Percentiles rank a stretch among this genome's conserved stretches.
Conservation (phyloP, 1,140 invertebrate species). For the Pollicipes pollicipes region DNA sequence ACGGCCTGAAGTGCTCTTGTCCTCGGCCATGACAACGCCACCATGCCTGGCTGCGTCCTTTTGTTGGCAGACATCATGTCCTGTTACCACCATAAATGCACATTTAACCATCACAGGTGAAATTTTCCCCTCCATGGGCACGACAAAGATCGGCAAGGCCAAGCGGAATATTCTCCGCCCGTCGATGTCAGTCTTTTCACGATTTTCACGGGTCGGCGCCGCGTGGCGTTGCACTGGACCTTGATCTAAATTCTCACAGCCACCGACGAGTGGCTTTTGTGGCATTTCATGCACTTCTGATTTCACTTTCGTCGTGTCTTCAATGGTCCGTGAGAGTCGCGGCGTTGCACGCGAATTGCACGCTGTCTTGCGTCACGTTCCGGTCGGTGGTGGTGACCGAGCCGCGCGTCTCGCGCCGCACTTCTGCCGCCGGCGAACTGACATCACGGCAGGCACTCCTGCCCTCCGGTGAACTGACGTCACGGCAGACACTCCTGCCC, state of each 20-base stretch:
- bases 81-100: background rate
- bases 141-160: background rate
- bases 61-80: background rate
- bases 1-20: background rate
- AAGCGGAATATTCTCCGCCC: background rate
- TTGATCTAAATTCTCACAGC: background rate
- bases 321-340: background rate
- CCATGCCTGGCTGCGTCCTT: background rate
- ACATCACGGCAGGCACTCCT: too few species aligned
- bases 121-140: background rate
- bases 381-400: too few species aligned
- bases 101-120: background rate
- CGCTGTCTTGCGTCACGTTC: background rate
- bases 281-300: conserved; percentile 1
- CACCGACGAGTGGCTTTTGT: background rate
- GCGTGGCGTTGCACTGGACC: background rate
- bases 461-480: too few species aligned
- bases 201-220: background rate
- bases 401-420: too few species aligned
- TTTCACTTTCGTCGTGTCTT: background rate
- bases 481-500: too few species aligned
- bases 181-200: background rate
- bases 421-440: too few species aligned
- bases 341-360: background rate
- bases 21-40: background rate